A percentile compares a stretch with the other conserved stretches of the same genome.
Evolutionary conservation across 2,113 vertebrate species (phyloP).

Genomic region (Myodes glareolus): DNA sequence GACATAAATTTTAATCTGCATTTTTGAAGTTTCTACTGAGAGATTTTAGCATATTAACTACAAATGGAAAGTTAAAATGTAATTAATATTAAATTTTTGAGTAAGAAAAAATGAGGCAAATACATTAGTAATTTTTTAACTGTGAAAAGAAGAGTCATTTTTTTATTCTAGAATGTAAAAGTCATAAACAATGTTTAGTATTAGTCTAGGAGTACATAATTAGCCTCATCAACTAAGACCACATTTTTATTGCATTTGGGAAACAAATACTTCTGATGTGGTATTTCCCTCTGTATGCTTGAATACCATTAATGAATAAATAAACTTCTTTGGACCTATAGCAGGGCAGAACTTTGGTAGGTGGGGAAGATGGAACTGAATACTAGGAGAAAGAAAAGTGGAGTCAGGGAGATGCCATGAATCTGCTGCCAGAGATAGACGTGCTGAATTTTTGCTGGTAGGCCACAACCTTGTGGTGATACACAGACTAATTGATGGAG

Average conservation of each 20-base stretch:
- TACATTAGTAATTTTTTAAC: not conserved
- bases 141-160: not conserved
- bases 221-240: not conserved
- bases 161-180: slow-evolving; percentile 26
- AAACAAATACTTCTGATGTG: not conserved
- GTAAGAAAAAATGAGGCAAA: not conserved
- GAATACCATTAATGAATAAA: too few relatives aligned
- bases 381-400: too few relatives aligned
- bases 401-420: too few relatives aligned
- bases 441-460: too few relatives aligned
- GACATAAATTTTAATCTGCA: not conserved
- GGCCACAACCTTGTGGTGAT: too few relatives aligned
- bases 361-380: too few relatives aligned
- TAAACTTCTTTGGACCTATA: too few relatives aligned
- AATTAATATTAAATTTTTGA: not conserved
- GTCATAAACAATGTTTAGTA: not conserved
- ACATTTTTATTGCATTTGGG: not conserved
- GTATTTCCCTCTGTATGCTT: too few relatives aligned
- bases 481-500: too few relatives aligned
- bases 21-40: not conserved
- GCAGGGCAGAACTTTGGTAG: too few relatives aligned
- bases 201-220: not conserved
- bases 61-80: not conserved
- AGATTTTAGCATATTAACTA: not conserved
- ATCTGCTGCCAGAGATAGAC: too few relatives aligned